Evolutionary conservation across 2,113 vertebrate genomes (phyloP).

Genomic region (Mustela nigripes): DNA sequence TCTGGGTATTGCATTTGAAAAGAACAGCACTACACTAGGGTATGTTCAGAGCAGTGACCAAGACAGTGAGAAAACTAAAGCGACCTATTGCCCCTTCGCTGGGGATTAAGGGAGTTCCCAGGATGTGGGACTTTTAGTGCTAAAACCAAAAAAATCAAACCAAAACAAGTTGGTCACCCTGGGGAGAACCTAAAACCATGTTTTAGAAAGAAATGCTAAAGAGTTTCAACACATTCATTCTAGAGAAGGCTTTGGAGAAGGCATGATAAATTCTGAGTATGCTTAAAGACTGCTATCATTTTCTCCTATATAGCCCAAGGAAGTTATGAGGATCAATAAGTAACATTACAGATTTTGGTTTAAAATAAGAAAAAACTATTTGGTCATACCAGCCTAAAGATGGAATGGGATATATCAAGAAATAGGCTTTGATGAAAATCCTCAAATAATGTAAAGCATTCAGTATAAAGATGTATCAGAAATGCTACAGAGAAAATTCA

Average conservation of each 20-base stretch:
- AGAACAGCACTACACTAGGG: neutral
- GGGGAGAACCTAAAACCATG: neutral
- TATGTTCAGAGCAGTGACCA: neutral
- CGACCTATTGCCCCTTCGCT: neutral
- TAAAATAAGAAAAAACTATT: neutral
- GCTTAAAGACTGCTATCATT: neutral
- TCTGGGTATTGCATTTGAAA: neutral
- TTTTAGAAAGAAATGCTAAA: neutral
- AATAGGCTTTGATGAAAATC: neutral
- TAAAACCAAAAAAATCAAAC: constrained; percentile 30
- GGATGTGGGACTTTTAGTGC: neutral
- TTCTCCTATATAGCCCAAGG: neutral
- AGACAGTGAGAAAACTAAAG: neutral
- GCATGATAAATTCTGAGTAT: neutral
- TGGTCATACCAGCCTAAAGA: neutral
- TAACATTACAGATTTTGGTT: neutral
- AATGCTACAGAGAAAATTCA: neutral
- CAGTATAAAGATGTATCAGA: neutral
- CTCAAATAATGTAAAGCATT: neutral
- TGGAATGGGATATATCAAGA: neutral
- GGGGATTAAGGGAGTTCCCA: neutral
- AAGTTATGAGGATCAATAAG: neutral
- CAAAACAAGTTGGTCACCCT: neutral
- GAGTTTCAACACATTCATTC: neutral
- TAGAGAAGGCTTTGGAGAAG: neutral